Base-by-base conservation (phyloP, 2,888 invertebrate genomes). In the Troglohyphantes excavatus region DNA sequence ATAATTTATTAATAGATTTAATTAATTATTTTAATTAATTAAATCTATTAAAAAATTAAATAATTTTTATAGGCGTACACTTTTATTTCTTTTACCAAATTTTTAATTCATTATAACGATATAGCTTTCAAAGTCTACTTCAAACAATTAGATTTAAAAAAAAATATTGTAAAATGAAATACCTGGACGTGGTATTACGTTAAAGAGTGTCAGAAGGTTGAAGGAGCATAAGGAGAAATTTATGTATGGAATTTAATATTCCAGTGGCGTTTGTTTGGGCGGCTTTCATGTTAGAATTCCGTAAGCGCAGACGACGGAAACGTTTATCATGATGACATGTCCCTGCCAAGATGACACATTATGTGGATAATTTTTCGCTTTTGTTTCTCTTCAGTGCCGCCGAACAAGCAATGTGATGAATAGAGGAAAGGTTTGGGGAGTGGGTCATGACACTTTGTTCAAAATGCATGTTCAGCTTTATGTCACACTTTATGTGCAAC, bases 221-320 rank as follows among this genome's bases (percentile, higher is more conserved):
- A n/a, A n/a, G n/a, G n/a, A n/a, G n/a, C n/a, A n/a, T n/a, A n/a
- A n/a, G n/a, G n/a, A n/a, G n/a, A n/a, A n/a, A n/a, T n/a, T n/a
- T n/a, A n/a, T n/a, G n/a, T n/a, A n/a, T n/a, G n/a, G n/a, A n/a
- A 23, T 43, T 84, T 84, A 84, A 84, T 84, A 84, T 84, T 83
- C 83, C n/a, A 65, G 59, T 53, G 29, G 61, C 81, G 68, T 26
- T 39, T 33, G 5, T 6, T 33, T 6, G 3, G 33, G 33, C 23
- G 29, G 83, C 53, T 46, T 68, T 81, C 61, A 70, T 70, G 68
- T 68, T 23, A 59, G 72, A 82, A 82, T 70, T 59, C 70, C 29
- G 53, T 53, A 29, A 23, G 67, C 27, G 26, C 68, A 67, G 39
- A 63, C 26, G 39, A 39, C 81, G 59, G 59, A 70, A 27, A 68